Evolutionary conservation across 1,140 invertebrate genomes (phyloP).

Genomic region (Drosophila grimshawi): DNA sequence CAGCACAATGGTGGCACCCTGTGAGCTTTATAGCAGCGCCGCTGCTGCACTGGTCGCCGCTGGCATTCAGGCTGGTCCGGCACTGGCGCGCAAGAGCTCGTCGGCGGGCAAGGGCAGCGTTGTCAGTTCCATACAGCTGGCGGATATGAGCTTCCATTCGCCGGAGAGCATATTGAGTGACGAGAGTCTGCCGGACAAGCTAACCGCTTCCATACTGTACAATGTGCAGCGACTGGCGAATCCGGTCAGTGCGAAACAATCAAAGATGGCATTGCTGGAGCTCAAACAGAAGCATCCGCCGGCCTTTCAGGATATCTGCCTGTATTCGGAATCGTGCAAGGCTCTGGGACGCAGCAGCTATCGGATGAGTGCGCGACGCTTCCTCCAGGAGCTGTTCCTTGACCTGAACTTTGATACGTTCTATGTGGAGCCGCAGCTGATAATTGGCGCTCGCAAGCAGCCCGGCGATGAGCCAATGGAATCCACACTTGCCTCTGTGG

Average conservation of each 20-base stretch:
- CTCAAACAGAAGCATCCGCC: slow-evolving; percentile 94
- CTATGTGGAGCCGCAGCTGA: slow-evolving; percentile 84
- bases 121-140: slow-evolving; percentile 44
- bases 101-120: not conserved
- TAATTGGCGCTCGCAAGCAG: slow-evolving; percentile 61
- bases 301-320: slow-evolving; percentile 94
- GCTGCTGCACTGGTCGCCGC: slow-evolving; percentile 60
- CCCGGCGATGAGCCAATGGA: slow-evolving; percentile 46
- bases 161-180: slow-evolving; percentile 83
- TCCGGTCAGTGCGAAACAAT: slow-evolving; percentile 88
- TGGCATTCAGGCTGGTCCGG: slow-evolving; percentile 59
- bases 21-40: slow-evolving; percentile 63
- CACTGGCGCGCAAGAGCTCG: slow-evolving; percentile 34
- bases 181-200: slow-evolving; percentile 74
- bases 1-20: slow-evolving; percentile 43
- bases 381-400: slow-evolving; percentile 97
- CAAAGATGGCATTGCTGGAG: slow-evolving; percentile 89
- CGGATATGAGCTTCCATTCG: slow-evolving; percentile 78
- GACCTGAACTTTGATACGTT: slow-evolving; percentile 91
- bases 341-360: slow-evolving; percentile 92
- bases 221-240: slow-evolving; percentile 89
- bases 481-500: not conserved
- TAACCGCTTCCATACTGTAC: slow-evolving; percentile 86
- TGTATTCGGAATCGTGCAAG: slow-evolving; percentile 96
- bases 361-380: slow-evolving; percentile 92